Base-by-base conservation (phyloP, 2,113 vertebrate species). In the Phaethornis superciliosus region DNA sequence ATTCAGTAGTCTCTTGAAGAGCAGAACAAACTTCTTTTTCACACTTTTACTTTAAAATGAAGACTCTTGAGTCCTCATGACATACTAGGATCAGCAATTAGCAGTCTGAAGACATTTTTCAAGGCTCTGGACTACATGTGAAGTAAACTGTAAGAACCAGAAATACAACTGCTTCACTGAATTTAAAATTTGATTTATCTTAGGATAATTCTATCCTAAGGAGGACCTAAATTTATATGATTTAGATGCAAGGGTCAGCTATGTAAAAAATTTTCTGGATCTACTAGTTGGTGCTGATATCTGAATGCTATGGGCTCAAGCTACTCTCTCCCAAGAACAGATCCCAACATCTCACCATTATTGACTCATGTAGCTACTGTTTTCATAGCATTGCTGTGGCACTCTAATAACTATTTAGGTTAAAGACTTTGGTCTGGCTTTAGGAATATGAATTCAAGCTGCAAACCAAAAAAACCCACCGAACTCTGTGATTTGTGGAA, bases 21-120 rank as follows among this genome's bases (percentile, higher is more conserved):
- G 78, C 52, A 78, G 56, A 84, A 88, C 16, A 64, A 84, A 90
- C n/a, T 88, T 92, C 40, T 84, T 44, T 85, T 84, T 75, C 89
- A 62, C 62, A 49, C 22, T 68, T 71, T 47, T 56, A 32, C 69
- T 90, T 92, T 72, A 80, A 95, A 90, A 90, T 52, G 42, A 80
- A 81, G 72, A 15, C 69, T 87, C 63, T 68, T 52, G 84, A 81
- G 74, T 44, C n/a, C 22, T 64, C 23, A 59, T 86, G 74, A 81
- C 72, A 32, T 79, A 42, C 24, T 84, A 77, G 68, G 32, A 93
- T 13, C 23, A 81, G 30, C n/a, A 84, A 28, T 33, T 56, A 51
- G 8, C 14, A 28, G 7, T 8, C 76, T 47, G 47, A 85, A 67
- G 47, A 18, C 75, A 88, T 94, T 35, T 55, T 77, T 85, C 32